Evolutionary conservation across 1,140 invertebrate genomes (phyloP), one percentile per base, ranked within the genome.

Genomic region (Bombus pascuorum): DNA sequence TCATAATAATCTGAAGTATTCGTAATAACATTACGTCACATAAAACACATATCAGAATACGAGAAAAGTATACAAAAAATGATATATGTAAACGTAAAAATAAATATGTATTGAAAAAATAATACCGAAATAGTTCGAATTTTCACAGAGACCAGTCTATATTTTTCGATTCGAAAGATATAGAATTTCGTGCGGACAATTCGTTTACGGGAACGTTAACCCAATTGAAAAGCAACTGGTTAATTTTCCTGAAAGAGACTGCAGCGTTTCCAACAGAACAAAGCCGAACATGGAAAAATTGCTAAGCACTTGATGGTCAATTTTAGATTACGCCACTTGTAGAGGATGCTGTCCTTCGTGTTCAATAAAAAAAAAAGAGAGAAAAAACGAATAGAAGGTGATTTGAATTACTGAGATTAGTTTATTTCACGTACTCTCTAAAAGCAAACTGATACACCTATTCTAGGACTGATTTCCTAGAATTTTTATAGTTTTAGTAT

Each of bases 261-360:
- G 37, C 22, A 70, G 3, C 15, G 13, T 15, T 71, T n/a, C 37
- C 39, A 22, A 6, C 13, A 25, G 4, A n/a, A n/a, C 70, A 42
- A 71, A 42, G 70, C 28, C 6, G 39, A 70, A 39, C 34, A 25
- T 37, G 34, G 5, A n/a, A 71, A 71, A 42, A 42, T 42, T 71
- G 39, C 42, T 71, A 71, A 71, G 39, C 39, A 70, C 34, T 71
- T 42, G 39, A 71, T 71, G 70, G 39, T 71, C 70, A 71, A 42
- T 71, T 71, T 71, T 71, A 71, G 39, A 71, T 71, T 71, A 42
- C 28, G 70, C 70, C 70, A 42, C 37, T 71, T 71, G 39, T 71
- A 15, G 28, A 70, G 68, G 9, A 68, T 9, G 70, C 12, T 70
- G 68, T 53, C 12, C 42, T 42, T 71, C 37, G 3, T 8, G 28